Percentiles rank a stretch among this genome's conserved stretches.
phyloP scores from a whole-genome alignment of 2,797 vertebrate genomes.

The Myotis planiceps region DNA sequence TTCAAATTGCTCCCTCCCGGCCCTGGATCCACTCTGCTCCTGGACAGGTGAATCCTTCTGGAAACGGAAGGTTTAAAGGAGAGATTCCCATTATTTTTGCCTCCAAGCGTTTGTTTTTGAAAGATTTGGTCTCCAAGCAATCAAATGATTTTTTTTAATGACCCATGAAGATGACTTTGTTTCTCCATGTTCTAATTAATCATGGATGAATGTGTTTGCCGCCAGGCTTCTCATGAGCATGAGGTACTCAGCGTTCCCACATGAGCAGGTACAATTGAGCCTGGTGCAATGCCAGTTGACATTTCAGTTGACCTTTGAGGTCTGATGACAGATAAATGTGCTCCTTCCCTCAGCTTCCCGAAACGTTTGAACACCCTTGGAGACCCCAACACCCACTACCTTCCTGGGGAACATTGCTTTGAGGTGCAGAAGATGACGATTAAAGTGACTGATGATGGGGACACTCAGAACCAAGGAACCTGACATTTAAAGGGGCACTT shows the following conservation, averaged over 20 bases:
- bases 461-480: background rate
- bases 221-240: background rate
- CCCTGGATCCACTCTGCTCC: background rate
- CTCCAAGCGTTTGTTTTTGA: conserved; percentile 35
- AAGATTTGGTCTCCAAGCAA: conserved; percentile 11
- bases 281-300: background rate
- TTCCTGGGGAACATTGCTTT: conserved; percentile 42
- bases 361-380: conserved; percentile 53
- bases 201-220: conserved; percentile 8
- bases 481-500: background rate
- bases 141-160: conserved; percentile 30
- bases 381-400: background rate
- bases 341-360: background rate
- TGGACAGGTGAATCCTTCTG: background rate
- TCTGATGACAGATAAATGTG: conserved; percentile 17
- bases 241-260: background rate
- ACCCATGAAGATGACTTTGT: conserved; percentile 16
- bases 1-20: background rate
- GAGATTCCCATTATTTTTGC: background rate
- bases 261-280: background rate
- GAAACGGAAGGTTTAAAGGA: background rate
- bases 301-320: conserved; percentile 73
- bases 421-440: conserved; percentile 21
- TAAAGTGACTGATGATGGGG: background rate
- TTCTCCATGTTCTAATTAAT: conserved; percentile 52